phyloP scores from a whole-genome alignment of 2,113 vertebrate genomes.

The Phalacrocorax pelagicus region DNA sequence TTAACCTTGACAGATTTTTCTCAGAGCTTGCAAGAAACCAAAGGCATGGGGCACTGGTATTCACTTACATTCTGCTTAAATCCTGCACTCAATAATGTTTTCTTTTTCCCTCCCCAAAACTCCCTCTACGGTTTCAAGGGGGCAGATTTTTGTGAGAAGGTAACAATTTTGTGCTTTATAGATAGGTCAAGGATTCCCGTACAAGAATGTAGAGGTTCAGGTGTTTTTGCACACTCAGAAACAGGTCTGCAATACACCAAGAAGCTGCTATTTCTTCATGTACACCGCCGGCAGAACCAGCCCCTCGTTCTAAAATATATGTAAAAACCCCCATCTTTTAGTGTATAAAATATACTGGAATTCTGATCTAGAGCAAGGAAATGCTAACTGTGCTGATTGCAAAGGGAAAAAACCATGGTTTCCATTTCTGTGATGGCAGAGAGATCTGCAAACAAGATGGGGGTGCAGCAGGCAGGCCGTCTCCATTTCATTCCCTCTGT shows the following conservation, averaged over 20 bases:
- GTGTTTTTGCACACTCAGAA: neutral
- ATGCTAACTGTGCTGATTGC: neutral
- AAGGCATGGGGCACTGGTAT: accelerated
- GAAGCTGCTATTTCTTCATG: neutral
- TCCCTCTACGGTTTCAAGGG: neutral
- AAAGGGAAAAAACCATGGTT: neutral
- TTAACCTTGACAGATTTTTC: neutral
- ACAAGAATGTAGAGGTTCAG: neutral
- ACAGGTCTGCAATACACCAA: neutral
- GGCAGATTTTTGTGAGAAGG: neutral
- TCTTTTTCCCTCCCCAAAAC: neutral
- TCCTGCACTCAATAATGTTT: neutral
- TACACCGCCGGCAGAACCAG: neutral
- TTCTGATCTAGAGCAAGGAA: neutral
- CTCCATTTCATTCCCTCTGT: neutral
- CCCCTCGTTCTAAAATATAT: neutral
- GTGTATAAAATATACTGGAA: neutral
- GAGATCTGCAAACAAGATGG: neutral
- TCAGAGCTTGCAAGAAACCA: neutral
- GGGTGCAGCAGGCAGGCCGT: neutral
- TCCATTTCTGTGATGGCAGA: neutral
- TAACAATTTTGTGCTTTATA: neutral
- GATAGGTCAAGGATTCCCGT: accelerated
- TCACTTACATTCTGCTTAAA: neutral
- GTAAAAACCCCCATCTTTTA: neutral